A percentile compares a stretch with the other conserved stretches of the same genome.
Conservation (phyloP, 2,888 invertebrate genomes). For the Aphidius colemani region DNA sequence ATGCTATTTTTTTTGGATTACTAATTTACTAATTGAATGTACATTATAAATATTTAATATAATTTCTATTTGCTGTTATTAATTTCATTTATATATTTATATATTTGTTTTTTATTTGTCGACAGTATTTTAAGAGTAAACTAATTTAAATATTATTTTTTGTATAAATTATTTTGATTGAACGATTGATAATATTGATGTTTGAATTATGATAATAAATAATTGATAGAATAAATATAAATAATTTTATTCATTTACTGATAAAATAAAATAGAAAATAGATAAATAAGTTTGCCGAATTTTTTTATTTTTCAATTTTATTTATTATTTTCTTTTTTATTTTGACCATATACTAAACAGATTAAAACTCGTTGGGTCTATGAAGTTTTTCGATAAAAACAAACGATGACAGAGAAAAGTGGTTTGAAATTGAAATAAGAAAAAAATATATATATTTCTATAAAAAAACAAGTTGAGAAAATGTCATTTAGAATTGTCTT, state of each 20-base stretch:
- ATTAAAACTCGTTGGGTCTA: not conserved
- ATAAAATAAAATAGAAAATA: no score
- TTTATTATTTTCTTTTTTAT: constrained; percentile 1
- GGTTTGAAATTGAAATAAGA: constrained; percentile 9
- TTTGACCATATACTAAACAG: not conserved
- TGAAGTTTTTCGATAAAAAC: constrained; percentile 19
- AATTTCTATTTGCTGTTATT: constrained; percentile 6
- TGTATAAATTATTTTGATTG: no score
- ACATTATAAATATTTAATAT: not conserved
- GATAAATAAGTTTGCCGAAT: no score
- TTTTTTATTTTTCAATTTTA: no score
- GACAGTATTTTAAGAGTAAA: not conserved
- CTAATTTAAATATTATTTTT: no score
- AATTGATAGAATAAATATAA: no score
- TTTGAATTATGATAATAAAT: no score
- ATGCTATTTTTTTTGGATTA: constrained; percentile 4
- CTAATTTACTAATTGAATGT: not conserved
- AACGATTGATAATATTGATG: no score
- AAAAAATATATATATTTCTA: not conserved
- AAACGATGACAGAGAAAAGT: constrained; percentile 16
- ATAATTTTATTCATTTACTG: no score
- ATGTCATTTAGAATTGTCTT: no score
- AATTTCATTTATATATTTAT: not conserved
- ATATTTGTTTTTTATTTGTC: not conserved
- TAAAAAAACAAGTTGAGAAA: no score